Conservation (phyloP, 2,888 invertebrate genomes). For the Trissolcus brochymenae region DNA sequence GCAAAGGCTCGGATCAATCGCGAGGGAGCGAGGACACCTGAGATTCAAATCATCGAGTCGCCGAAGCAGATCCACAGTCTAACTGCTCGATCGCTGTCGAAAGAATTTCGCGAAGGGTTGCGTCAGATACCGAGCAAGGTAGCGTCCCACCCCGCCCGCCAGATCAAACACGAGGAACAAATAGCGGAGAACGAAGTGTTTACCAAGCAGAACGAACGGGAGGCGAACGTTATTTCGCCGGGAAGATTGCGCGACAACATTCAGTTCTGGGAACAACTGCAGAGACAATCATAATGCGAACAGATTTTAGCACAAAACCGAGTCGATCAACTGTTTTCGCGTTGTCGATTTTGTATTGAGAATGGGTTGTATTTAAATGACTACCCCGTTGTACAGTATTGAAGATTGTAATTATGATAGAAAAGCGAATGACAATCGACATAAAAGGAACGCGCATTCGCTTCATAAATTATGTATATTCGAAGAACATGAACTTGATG, state of each 20-base stretch:
- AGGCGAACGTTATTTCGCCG: slow-evolving; percentile 64
- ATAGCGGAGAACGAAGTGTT: slow-evolving; percentile 60
- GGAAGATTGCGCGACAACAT: slow-evolving; percentile 73
- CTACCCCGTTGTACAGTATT: too few species aligned
- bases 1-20: slow-evolving; percentile 58
- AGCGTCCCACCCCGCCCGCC: slow-evolving; percentile 61
- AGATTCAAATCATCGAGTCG: slow-evolving; percentile 71
- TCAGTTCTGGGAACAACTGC: slow-evolving; percentile 73
- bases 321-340: not conserved
- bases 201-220: slow-evolving; percentile 56
- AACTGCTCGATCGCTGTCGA: slow-evolving; percentile 87
- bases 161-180: slow-evolving; percentile 58
- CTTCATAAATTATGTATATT: too few species aligned
- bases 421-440: too few species aligned
- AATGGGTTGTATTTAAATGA: too few species aligned
- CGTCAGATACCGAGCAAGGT: slow-evolving; percentile 68
- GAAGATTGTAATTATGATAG: too few species aligned
- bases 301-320: slow-evolving; percentile 31
- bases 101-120: slow-evolving; percentile 84
- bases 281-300: slow-evolving; percentile 60
- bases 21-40: slow-evolving; percentile 68
- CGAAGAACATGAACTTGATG: not conserved
- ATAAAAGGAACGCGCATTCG: too few species aligned
- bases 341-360: too few species aligned
- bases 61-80: slow-evolving; percentile 82